Base-by-base conservation (phyloP, 2,797 vertebrate species). In the Champsocephalus gunnari region DNA sequence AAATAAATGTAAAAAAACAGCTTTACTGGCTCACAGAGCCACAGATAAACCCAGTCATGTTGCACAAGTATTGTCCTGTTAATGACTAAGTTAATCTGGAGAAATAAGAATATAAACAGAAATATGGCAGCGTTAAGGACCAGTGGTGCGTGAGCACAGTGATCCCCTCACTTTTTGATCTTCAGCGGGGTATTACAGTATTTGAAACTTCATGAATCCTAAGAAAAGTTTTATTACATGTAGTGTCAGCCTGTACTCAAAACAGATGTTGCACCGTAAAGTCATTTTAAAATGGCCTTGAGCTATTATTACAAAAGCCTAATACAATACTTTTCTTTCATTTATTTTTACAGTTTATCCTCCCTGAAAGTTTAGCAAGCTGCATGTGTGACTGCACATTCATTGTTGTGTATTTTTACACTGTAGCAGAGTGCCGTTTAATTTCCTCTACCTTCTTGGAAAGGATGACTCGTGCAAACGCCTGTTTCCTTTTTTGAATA, bases 381-480 rank as follows among this genome's bases (percentile, higher is more conserved):
- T 38, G 32, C 62, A 48, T 11, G 43, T 74, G 32, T 57, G 50
- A n/a, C 60, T 81, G 49, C 57, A 61, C n/a, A 28, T 66, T 69
- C 41, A 34, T 74, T 48, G 70, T 62, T 73, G 50, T 64, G 48
- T 57, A 63, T 54, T 66, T 32, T 62, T 1, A 54, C 11, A 17
- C 56, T 48, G 48, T 56, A 60, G 55, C 59, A 58, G 51, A 49
- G 62, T 38, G 44, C 57, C 44, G 69, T 75, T 67, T 61, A 54
- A 77, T 85, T 89, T 87, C 71, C 66, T 90, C 67, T 77, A 86
- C 80, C 84, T 88, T 75, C 66, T 79, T 78, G 86, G 88, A 88
- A 87, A 82, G 71, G 84, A 84, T 90, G 87, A 93, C 66, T 93
- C 90, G 89, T 73, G 55, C 79, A 69, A 87, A 88, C 16, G 76